Base-by-base conservation (phyloP, 1,140 invertebrate species). In the Lepidostoma basale region DNA sequence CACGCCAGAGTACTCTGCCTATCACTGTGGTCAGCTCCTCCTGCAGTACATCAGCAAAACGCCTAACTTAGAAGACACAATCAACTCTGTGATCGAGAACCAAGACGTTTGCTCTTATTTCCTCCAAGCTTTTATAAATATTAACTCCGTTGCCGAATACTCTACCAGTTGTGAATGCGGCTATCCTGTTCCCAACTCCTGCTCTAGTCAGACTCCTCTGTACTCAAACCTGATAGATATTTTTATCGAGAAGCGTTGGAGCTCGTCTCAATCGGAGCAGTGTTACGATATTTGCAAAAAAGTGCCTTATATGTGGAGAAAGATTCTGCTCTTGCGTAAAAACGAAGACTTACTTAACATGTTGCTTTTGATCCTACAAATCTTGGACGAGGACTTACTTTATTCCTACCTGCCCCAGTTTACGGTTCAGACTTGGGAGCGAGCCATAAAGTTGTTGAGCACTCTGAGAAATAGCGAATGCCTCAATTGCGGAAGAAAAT, bases 291-390 rank as follows among this genome's bases (percentile, higher is more conserved):
- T 87, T 23, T 87, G 85, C 69, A 84, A 84, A 65, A 78, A 80
- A 68, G 83, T 87, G 79, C 86, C 86, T 30, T 86, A 83, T 68
- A 80, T 87, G 73, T 88, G 86, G 87, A 75, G 78, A 25, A 83
- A 83, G 62, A 83, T 83, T 54, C 74, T 83, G 10, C 79, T 82
- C 58, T 73, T 83, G 44, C 69, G 81, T 65, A 76, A 80, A 16
- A 83, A 82, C 22, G 82, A 83, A 69, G 82, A 83, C 68, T 75
- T 83, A 14, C 45, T 81, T 25, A 82, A 81, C 59, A 75, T 83
- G 23, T 70, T 83, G 42, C 76, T 78, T 59, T 74, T 83, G 66
- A 75, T 83, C 10, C 64, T 84, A 4, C 82, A 84, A 73, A 83
- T 84, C 77, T 73, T 84, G 3, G 82, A 84, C 42, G 82, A 84